Evolutionary conservation across 2,888 invertebrate species (phyloP), one percentile per base, ranked within the genome.

Genomic region (Coelogynopora nodosa): DNA sequence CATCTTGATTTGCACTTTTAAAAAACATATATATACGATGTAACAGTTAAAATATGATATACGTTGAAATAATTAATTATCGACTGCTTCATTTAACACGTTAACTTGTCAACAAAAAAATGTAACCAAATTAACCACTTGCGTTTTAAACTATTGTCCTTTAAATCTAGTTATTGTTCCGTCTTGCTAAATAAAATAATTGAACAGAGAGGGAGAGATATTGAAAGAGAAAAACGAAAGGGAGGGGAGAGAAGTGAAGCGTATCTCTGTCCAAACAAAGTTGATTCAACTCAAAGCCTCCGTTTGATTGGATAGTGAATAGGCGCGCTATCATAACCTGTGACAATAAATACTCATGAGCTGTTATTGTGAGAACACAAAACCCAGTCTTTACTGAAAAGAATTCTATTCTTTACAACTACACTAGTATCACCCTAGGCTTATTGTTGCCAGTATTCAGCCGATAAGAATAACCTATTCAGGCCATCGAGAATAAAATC

Each of bases 291-390:
- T 74, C 23, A 74, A 74, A 23, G 74, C 74, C 23, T 74, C 27
- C 74, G 5, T 74, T 74, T 74, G 23, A 74, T 74, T 74, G 74
- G 74, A 74, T 23, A 26, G 23, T 74, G 74, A 74, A 74, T 74
- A 26, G 74, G 18, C 5, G 10, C 10, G 10, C 23, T 5, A 74
- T 74, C 74, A 74, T 74, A 74, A 74, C 74, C 27, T 13, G 27
- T 74, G 74, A 74, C 74, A 74, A 74, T 74, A 74, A 74, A 74
- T 74, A 74, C 74, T 74, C 74, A 74, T 74, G 74, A 74, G 74
- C 74, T 23, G 10, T 74, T 23, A 74, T 74, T 74, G 74, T 74
- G 27, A 10, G 23, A 74, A 74, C 74, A 74, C 74, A 74, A 74
- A 74, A 74, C 74, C 74, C 74, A 74, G 74, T 13, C 74, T 74